These are phyloP conservation scores for Horisme vitalbata DNA, from an alignment of 2,888 invertebrate genomes.

Conservation along the genomic window DNA sequence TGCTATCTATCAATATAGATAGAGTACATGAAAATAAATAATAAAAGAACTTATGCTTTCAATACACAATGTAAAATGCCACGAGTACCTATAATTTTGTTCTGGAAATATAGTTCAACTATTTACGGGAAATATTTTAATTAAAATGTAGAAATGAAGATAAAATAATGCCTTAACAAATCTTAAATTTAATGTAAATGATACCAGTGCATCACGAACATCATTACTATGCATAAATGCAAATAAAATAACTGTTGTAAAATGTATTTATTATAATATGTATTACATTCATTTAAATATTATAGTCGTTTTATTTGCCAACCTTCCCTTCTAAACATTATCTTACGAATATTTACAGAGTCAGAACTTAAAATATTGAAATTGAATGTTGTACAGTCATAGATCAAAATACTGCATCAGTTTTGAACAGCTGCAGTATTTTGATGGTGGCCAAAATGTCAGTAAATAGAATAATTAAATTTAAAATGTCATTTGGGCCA, in stretches of 20 bases:
- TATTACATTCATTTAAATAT: conserved; percentile 70
- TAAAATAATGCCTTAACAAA: conserved; percentile 53
- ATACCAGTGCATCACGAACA: conserved; percentile 36
- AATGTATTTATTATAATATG: conserved; percentile 82
- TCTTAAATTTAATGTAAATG: conserved; percentile 41
- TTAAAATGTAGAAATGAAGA: conserved; percentile 7
- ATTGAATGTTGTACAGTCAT: not conserved
- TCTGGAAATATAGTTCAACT: conserved; percentile 10
- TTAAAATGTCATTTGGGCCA: too few species aligned
- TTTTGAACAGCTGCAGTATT: too few species aligned
- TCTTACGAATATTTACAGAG: conserved; percentile 8
- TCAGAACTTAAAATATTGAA: conserved; percentile 1
- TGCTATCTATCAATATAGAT: conserved; percentile 9
- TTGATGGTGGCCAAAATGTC: too few species aligned
- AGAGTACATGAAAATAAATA: conserved; percentile 2
- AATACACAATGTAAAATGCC: too few species aligned
- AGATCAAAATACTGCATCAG: too few species aligned
- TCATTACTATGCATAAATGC: conserved; percentile 23
- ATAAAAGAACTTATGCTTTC: too few species aligned
- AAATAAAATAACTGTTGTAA: conserved; percentile 74
- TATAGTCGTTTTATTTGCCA: conserved; percentile 41
- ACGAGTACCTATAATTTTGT: conserved; percentile 21
- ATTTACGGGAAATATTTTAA: conserved; percentile 6
- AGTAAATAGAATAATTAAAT: too few species aligned
- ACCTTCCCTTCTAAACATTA: conserved; percentile 11